Conservation (phyloP, 2,888 invertebrate genomes). For the Coleophora deauratella region DNA sequence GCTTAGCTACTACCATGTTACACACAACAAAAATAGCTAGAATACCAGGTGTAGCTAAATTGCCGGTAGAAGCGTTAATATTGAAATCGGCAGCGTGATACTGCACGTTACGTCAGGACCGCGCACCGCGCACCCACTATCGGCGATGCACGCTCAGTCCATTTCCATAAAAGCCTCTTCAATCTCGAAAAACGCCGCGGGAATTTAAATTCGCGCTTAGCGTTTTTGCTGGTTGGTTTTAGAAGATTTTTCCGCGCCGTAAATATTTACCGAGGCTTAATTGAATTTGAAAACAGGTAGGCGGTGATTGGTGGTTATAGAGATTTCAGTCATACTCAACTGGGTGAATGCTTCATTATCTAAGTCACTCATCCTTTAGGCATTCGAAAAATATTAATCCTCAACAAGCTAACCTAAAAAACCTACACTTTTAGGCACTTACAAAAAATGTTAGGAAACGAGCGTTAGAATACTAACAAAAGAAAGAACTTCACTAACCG, state of each 20-base stretch:
- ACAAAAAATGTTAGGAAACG: no score
- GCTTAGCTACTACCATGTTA: no score
- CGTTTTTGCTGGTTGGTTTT: conserved; percentile 38
- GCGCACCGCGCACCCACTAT: neutral
- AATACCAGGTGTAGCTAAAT: conserved; percentile 59
- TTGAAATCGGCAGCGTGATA: conserved; percentile 56
- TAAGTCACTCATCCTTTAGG: no score
- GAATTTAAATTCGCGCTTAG: conserved; percentile 70
- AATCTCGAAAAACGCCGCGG: conserved; percentile 68
- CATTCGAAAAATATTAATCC: no score
- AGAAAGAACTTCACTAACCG: conserved; percentile 5
- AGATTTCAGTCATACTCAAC: no score
- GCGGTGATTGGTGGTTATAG: neutral
- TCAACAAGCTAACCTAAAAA: no score
- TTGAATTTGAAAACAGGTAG: conserved; percentile 12
- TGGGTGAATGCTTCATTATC: no score
- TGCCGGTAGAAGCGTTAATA: conserved; percentile 54
- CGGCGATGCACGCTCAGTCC: conserved; percentile 51
- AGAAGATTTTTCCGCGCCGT: conserved; percentile 15
- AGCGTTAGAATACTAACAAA: no score
- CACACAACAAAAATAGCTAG: conserved; percentile 33
- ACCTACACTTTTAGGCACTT: no score
- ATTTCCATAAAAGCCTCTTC: conserved; percentile 75
- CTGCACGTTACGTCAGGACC: conserved; percentile 6
- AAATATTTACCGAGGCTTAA: conserved; percentile 21